Evolutionary conservation across 2,797 vertebrate genomes (phyloP).

Genomic region (Sylvia borin): DNA sequence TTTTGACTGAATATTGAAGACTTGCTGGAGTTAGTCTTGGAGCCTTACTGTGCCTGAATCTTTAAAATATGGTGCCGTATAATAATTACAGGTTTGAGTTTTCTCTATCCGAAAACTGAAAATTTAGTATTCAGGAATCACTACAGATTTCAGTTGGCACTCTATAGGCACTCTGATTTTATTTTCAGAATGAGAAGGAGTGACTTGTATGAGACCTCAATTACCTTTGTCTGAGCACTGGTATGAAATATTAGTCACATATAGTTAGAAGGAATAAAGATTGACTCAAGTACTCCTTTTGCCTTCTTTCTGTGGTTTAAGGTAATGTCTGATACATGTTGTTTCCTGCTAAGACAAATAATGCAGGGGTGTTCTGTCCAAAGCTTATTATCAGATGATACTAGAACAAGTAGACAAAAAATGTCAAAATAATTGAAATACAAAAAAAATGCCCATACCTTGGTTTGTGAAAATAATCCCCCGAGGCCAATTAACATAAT

Average conservation of each 20-base stretch:
- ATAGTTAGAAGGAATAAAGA: not conserved
- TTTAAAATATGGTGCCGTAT: not conserved
- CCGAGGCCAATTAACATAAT: not conserved
- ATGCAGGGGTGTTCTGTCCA: not conserved
- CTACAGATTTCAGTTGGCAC: not conserved
- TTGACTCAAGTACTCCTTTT: not conserved
- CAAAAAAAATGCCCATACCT: not conserved
- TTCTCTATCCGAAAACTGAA: not conserved
- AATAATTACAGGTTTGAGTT: not conserved
- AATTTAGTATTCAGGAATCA: not conserved
- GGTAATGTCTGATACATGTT: not conserved
- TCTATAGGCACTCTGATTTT: not conserved
- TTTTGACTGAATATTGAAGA: not conserved
- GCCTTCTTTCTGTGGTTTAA: not conserved
- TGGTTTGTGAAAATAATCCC: not conserved
- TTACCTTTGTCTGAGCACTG: not conserved
- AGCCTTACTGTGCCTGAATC: not conserved
- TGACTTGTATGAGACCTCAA: not conserved
- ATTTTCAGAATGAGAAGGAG: not conserved
- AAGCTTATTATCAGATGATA: not conserved
- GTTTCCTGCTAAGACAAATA: not conserved
- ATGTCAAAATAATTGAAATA: not conserved
- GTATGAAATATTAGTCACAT: not conserved
- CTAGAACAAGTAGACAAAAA: not conserved
- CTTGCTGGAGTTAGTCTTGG: not conserved